Evolutionary conservation across 2,888 invertebrate species (phyloP), one percentile per base, ranked within the genome.

Genomic region (Eledone cirrhosa): DNA sequence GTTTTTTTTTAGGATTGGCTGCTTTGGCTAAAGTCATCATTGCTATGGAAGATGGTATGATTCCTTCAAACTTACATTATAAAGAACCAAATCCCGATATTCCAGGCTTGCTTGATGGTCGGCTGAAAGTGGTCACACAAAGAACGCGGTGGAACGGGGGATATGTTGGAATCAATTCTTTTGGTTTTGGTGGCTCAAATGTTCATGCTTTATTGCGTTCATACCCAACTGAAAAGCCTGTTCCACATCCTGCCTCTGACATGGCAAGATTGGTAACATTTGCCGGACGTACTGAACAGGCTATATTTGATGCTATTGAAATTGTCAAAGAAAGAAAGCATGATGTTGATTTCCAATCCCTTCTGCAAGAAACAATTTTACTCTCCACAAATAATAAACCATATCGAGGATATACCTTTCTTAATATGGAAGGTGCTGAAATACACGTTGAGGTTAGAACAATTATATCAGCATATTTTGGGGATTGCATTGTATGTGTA

Each of bases 51-150:
- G 91, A 93, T 78, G 96, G 96, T 48, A 91, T 94, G 48, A 95
- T 99, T 84, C 99, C 99, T 2, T 94, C 93, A 29, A 99, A 99
- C 91, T 92, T 99, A 81, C 98, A 99, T 90, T 99, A 94, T 91
- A 92, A 93, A 79, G 92, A 90, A 31, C 97, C 99, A 1, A 99
- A 99, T 91, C 92, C 94, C 0, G 95, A 98, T 89, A 96, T 99
- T 81, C 95, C 97, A 16, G 97, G 96, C n/a, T 92, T 99, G 75
- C 90, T 91, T 82, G 97, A 98, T 89, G 99, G 98, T 0, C 93
- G 95, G 75, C 92, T 99, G n/a, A 94, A 96, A 92, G 94, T 98
- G 77, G 96, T 99, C 29, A 93, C 95, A 83, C 93, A 94, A 90
- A 94, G 95, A 87, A 94, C 93, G 81, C 93, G 94, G 41, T 98